A percentile compares a stretch with the other conserved stretches of the same genome.
These are phyloP conservation scores for Philypnodon macrostomus DNA, from an alignment of 2,797 vertebrate species.

Conservation along the genomic window DNA sequence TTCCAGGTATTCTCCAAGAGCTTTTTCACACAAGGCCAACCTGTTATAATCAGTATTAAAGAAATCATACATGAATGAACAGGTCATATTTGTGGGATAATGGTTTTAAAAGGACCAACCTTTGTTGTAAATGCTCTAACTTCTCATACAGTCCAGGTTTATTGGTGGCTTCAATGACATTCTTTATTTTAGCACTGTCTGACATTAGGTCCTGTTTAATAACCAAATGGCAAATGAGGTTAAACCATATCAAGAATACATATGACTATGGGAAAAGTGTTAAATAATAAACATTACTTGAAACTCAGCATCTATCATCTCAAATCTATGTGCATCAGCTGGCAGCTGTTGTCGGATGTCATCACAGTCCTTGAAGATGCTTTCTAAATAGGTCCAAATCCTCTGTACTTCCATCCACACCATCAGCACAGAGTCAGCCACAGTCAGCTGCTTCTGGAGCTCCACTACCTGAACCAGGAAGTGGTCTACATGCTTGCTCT, in stretches of 20 bases:
- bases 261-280: neutral
- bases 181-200: conserved; percentile 76
- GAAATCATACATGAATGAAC: no score
- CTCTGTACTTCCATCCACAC: conserved; percentile 81
- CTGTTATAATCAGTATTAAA: conserved; percentile 35
- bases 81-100: no score
- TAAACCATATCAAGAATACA: neutral
- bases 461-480: conserved; percentile 75
- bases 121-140: conserved; percentile 79
- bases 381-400: conserved; percentile 77
- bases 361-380: conserved; percentile 79
- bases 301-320: conserved; percentile 77
- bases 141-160: conserved; percentile 73
- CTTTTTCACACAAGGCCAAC: conserved; percentile 79
- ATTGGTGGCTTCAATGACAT: conserved; percentile 80
- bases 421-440: conserved; percentile 73
- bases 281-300: conserved; percentile 63
- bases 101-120: conserved; percentile 55
- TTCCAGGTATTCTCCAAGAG: conserved; percentile 78
- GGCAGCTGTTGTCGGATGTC: conserved; percentile 79
- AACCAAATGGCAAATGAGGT: conserved; percentile 11
- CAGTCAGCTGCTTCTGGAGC: conserved; percentile 76
- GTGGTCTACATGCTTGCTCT: conserved; percentile 78
- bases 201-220: conserved; percentile 78
- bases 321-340: conserved; percentile 74